phyloP scores from a whole-genome alignment of 1,140 invertebrate genomes.

The Steinernema khuongi region DNA sequence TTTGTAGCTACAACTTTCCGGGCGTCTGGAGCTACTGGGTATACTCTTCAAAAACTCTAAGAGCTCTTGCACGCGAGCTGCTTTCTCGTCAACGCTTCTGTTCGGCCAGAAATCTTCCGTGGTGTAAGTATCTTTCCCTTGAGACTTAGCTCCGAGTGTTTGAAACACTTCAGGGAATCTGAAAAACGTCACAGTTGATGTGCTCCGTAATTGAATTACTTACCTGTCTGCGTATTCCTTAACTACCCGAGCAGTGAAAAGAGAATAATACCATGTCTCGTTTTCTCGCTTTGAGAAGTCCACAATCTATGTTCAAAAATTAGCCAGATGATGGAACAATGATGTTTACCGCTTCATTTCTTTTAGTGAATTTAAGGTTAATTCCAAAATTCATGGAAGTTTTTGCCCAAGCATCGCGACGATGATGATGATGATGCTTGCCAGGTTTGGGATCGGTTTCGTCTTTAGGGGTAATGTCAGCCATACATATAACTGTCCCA shows the following conservation, averaged over 20 bases:
- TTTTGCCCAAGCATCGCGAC: constrained; percentile 52
- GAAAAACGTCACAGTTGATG: constrained; percentile 60
- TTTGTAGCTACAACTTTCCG: constrained; percentile 1
- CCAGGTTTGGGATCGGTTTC: constrained; percentile 29
- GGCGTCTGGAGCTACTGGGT: background rate
- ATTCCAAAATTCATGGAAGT: constrained; percentile 78
- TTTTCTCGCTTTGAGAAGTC: constrained; percentile 68
- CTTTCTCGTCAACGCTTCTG: background rate
- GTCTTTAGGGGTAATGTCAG: constrained; percentile 40
- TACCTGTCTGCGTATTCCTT: constrained; percentile 33
- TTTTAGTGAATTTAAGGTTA: constrained; percentile 82
- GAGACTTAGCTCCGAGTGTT: constrained; percentile 51
- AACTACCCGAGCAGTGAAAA: constrained; percentile 17
- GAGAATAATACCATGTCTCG: constrained; percentile 49
- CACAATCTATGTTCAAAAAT: constrained; percentile 61
- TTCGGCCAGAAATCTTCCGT: constrained; percentile 68
- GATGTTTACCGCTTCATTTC: constrained; percentile 66
- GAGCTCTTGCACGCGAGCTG: background rate
- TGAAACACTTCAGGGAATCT: constrained; percentile 73
- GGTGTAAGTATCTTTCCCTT: constrained; percentile 65
- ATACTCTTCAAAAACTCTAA: background rate
- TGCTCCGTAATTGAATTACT: constrained; percentile 23
- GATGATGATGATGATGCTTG: constrained; percentile 11
- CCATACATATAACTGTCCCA: constrained; percentile 70
- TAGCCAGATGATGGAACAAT: constrained; percentile 60